Evolutionary conservation across 1,140 invertebrate genomes (phyloP), one percentile per base, ranked within the genome.

Genomic region (Eufriesea mexicana): DNA sequence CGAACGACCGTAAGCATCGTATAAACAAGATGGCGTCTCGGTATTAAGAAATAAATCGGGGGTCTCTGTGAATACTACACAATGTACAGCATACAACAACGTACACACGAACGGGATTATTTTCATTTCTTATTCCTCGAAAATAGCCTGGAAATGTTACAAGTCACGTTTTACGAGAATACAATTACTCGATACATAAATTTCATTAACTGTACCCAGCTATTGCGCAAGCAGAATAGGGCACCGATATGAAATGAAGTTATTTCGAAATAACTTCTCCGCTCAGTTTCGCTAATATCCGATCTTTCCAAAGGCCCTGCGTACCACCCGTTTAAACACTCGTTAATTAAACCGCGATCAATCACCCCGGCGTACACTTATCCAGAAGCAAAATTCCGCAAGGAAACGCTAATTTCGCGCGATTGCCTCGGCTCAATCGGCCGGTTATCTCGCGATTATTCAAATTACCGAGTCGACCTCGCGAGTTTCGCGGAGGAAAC

Each of bases 401-500:
- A 35, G 45, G 47, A 20, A 67, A 67, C 25, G 25, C 12, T 23
- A 62, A 75, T 74, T 75, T 57, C 23, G 47, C 55, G 42, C 23
- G 62, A 64, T 35, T 42, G 35, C 8, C 35, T 62, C 61, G 35
- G 42, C 14, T 42, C 62, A 12, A 64, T 64, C 62, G 6, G 23
- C n/a, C 49, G 12, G 70, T 73, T 54, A 68, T 68, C 51, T 28
- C 25, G 23, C 76, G 76, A 79, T 79, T 70, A 79, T 79, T 79
- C 66, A 70, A 57, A 59, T 68, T 62, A 25, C 47, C 49, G 12
- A 7, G 75, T 42, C 49, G 49, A 54, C 61, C 55, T 25, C 35
- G n/a, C 76, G 16, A n/a, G 20, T 70, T 25, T 47, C 51, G 8
- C 18, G 16, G 42, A 79, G 76, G 76, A 79, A 70, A 47, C 51